phyloP scores from a whole-genome alignment of 2,113 vertebrate genomes.

The Glareola pratincola region DNA sequence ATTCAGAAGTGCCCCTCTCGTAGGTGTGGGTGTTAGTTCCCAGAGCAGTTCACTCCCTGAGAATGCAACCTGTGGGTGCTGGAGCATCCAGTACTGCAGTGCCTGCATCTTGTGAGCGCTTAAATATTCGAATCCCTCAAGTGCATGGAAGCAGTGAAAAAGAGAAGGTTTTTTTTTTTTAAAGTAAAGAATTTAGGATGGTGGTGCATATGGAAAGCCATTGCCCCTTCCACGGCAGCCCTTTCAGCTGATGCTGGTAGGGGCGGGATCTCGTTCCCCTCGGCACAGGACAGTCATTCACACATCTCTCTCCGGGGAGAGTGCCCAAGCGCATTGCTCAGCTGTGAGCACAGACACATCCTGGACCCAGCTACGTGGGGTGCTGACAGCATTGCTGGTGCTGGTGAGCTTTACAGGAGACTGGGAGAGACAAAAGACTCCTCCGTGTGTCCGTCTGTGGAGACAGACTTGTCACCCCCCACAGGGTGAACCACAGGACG shows the following conservation, averaged over 20 bases:
- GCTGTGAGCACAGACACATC: neutral
- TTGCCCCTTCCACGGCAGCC: neutral
- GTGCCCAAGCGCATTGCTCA: fast-evolving
- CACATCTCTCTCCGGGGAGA: neutral
- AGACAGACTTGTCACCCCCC: neutral
- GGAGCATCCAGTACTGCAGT: neutral
- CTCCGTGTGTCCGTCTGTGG: neutral
- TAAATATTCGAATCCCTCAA: neutral
- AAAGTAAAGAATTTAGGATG: too few species aligned
- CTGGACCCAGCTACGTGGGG: fast-evolving
- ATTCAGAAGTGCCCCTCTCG: neutral
- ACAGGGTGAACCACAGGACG: neutral
- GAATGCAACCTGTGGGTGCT: neutral
- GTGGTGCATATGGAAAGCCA: neutral
- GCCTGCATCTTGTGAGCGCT: neutral
- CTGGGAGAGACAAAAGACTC: neutral
- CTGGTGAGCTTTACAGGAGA: neutral
- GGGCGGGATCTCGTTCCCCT: fast-evolving
- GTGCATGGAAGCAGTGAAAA: neutral
- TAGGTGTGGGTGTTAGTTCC: neutral
- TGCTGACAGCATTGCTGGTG: too few species aligned
- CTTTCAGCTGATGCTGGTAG: neutral
- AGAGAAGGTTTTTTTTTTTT: neutral
- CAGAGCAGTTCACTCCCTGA: too few species aligned
- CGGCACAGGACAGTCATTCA: neutral